phyloP scores from a whole-genome alignment of 2,797 vertebrate species.

The Artibeus lituratus region DNA sequence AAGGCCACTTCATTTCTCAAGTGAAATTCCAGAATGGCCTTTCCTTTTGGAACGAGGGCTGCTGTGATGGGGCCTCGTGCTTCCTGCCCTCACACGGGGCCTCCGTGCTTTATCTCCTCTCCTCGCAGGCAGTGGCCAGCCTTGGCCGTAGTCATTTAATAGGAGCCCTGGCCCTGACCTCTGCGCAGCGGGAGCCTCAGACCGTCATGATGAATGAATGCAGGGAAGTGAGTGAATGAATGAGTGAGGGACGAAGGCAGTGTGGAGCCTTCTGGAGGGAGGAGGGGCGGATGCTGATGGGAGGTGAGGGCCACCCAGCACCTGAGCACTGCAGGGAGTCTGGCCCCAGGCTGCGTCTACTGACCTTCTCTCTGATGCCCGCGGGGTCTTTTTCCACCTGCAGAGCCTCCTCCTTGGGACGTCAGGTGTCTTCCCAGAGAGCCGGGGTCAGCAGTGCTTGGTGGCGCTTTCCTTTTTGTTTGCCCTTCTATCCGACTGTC shows the following conservation, averaged over 20 bases:
- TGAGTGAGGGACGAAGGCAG: background rate
- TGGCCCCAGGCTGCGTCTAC: background rate
- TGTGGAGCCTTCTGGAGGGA: background rate
- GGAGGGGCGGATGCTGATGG: background rate
- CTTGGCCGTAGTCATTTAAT: background rate
- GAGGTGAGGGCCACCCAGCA: fast-evolving
- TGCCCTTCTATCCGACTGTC: background rate
- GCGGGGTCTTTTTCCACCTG: background rate
- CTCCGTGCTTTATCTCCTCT: background rate
- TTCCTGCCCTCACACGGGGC: background rate
- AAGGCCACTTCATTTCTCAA: background rate
- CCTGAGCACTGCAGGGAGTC: background rate
- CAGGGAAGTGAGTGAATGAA: background rate
- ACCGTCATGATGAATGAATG: background rate
- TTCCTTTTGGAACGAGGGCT: background rate
- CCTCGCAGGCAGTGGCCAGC: background rate
- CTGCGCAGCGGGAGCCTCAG: background rate
- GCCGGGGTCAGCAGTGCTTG: background rate
- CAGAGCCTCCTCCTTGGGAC: too few species aligned
- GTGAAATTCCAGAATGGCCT: background rate
- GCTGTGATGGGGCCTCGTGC: too few species aligned
- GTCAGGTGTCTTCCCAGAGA: background rate
- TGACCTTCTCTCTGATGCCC: background rate
- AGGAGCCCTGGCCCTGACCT: background rate
- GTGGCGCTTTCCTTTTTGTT: background rate